Base-by-base conservation (phyloP, 2,797 vertebrate genomes). In the Trachops cirrhosus region DNA sequence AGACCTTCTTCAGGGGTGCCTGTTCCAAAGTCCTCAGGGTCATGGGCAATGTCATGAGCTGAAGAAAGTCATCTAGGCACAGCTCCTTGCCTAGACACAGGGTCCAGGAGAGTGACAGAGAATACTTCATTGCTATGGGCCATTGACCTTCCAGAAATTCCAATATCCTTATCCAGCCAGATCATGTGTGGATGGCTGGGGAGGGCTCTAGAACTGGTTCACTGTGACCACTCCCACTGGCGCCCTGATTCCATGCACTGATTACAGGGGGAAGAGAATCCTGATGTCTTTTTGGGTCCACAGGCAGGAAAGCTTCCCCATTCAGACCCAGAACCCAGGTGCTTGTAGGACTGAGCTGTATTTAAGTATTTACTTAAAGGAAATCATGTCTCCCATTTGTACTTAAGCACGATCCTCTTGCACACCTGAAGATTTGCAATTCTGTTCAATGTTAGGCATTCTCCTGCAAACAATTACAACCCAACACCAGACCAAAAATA, bases 1-100 rank as follows among this genome's bases (percentile, higher is more conserved):
- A 99, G 44, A 32, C 98, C 0, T 99, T 99, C 98, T 99, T 99
- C 98, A 99, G 99, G 97, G 98, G 98, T 37, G 98, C 98, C 80
- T 98, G 98, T 98, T 99, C 98, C 86, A 98, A 99, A 78, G 98
- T 98, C 32, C 97, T 99, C 70, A 95, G 98, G 75, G 98, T 98
- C 95, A 98, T 98, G 99, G 99, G 99, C 57, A 98, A 98, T 22
- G 98, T 98, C 39, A 99, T 39, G 98, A 99, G 93, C 98, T 99
- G 79, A 99, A 99, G 98, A 99, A 99, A 96, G 98, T 97, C 70
- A 98, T 98, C 97, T 99, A 98, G 98, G 95, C 32, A 0, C 39
- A 10, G 19, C 34, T 34, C 6, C 46, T 50, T 32, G 46, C 32
- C 19, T 34, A 34, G 46, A 52, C 74, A 77, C n/a, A 18, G 78